These are phyloP conservation scores for Beroe ovata DNA, from an alignment of 37 sponge, comb jelly and placozoan species.

Conservation along the genomic window DNA sequence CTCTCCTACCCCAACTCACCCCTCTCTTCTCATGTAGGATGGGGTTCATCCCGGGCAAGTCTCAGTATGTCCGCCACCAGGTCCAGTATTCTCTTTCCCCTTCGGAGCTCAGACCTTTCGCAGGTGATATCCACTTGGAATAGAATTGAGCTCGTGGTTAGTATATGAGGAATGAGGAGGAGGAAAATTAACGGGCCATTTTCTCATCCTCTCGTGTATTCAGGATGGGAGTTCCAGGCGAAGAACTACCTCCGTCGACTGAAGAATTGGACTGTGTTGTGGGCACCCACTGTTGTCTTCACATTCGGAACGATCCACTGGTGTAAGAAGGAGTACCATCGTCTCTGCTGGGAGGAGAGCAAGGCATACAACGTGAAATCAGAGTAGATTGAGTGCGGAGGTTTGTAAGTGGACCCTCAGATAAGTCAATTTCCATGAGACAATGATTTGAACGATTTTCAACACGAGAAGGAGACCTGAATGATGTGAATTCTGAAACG, in stretches of 20 bases:
- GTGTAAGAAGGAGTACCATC: not conserved
- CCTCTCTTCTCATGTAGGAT: conserved; percentile 22
- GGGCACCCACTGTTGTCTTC: conserved; percentile 2
- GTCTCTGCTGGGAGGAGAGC: conserved; percentile 27
- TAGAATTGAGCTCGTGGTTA: too few relatives aligned
- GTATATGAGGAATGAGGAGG: not conserved
- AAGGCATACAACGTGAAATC: conserved; percentile 57
- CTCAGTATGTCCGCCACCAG: conserved; percentile 3
- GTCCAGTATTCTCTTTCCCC: not conserved
- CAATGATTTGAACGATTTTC: too few relatives aligned
- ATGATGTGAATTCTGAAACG: too few relatives aligned
- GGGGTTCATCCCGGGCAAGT: conserved; percentile 42
- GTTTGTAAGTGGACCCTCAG: too few relatives aligned
- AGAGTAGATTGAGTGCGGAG: too few relatives aligned
- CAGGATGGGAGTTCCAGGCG: conserved; percentile 52
- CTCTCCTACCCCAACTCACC: too few relatives aligned
- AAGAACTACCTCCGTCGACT: conserved; percentile 55
- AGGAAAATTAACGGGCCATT: not conserved
- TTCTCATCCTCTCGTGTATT: too few relatives aligned
- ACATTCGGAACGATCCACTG: conserved; percentile 20
- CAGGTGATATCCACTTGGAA: too few relatives aligned
- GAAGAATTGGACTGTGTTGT: not conserved
- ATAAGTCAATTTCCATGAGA: too few relatives aligned
- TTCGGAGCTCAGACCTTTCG: conserved; percentile 47
- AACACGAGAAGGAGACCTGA: too few relatives aligned